Percentiles rank a stretch among this genome's conserved stretches.
Conservation (phyloP, 2,797 vertebrate species). For the Helostoma temminkii region DNA sequence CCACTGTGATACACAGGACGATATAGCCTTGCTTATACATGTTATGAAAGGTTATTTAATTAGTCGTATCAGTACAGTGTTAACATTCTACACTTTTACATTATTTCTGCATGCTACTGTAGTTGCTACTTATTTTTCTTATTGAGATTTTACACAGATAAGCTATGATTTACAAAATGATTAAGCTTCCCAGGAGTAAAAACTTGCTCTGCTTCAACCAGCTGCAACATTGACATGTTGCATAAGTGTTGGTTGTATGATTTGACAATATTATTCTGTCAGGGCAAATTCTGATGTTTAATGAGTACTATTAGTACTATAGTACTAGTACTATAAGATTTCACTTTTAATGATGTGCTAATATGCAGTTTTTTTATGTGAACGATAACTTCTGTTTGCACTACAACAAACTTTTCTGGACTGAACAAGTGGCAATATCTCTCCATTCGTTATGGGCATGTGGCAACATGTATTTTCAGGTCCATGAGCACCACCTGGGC, state of each 20-base stretch:
- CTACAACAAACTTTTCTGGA: slow-evolving; percentile 52
- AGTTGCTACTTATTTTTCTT: neutral
- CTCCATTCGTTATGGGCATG: slow-evolving; percentile 50
- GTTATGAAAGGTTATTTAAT: neutral
- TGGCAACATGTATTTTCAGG: slow-evolving; percentile 60
- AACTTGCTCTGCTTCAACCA: neutral
- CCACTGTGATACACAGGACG: neutral
- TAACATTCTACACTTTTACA: neutral
- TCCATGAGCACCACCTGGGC: slow-evolving; percentile 67
- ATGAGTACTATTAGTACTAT: no score
- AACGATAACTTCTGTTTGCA: slow-evolving; percentile 7
- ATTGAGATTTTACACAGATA: neutral
- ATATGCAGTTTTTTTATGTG: slow-evolving; percentile 1
- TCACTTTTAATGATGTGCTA: neutral
- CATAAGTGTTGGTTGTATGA: neutral
- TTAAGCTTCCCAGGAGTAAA: neutral
- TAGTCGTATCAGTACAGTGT: neutral
- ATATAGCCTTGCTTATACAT: neutral
- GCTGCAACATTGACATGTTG: neutral
- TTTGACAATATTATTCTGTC: neutral
- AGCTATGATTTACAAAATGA: neutral
- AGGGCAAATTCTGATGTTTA: neutral
- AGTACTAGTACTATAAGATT: no score
- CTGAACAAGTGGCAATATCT: slow-evolving; percentile 11
- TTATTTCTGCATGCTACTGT: neutral